Evolutionary conservation across 2,797 vertebrate species (phyloP).

Genomic region (Spondyliosoma cantharus): DNA sequence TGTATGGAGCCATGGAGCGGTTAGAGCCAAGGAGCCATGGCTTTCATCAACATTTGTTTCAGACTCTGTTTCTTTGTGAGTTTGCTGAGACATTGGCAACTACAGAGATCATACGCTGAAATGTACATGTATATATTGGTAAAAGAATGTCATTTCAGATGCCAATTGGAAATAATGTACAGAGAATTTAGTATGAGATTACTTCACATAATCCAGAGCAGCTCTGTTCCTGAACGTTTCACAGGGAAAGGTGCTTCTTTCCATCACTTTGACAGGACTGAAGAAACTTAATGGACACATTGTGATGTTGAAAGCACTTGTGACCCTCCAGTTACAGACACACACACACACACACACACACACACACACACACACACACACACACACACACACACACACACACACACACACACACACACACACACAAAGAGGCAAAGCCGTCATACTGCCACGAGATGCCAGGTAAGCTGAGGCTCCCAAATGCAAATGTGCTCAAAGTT

Average conservation of each 20-base stretch:
- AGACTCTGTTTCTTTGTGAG: too few species aligned
- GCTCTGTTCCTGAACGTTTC: neutral
- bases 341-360: slow-evolving; percentile 11
- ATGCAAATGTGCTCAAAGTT: slow-evolving; percentile 64
- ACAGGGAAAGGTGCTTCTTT: neutral
- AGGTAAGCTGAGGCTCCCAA: slow-evolving; percentile 41
- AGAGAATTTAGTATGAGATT: neutral
- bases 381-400: slow-evolving; percentile 2
- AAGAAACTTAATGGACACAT: neutral
- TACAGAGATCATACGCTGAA: neutral
- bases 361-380: neutral
- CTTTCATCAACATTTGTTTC: neutral
- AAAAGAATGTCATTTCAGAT: neutral
- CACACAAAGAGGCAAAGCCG: neutral
- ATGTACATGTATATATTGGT: neutral
- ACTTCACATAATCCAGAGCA: neutral
- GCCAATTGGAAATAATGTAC: neutral
- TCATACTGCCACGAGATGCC: slow-evolving; percentile 10
- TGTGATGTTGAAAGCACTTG: neutral
- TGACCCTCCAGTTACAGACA: neutral
- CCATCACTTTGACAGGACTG: neutral
- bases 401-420: neutral
- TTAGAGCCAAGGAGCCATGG: neutral
- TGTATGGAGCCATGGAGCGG: neutral
- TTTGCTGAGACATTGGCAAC: neutral